Evolutionary conservation across 2,113 vertebrate species (phyloP).

Genomic region (Triplophysa dalaica): DNA sequence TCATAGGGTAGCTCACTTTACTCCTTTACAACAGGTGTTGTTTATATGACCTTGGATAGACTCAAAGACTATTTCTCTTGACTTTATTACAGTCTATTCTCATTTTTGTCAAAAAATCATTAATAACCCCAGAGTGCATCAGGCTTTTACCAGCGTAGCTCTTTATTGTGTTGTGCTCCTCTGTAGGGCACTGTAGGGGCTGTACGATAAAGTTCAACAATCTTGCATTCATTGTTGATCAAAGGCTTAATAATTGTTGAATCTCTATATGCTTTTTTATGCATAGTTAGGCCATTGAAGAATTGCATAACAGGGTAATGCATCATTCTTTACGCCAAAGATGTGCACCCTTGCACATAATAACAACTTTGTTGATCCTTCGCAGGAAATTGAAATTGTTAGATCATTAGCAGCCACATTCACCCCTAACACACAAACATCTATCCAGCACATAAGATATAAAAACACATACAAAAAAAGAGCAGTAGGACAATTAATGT

Average conservation of each 20-base stretch:
- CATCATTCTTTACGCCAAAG: not conserved
- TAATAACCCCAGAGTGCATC: conserved; percentile 8
- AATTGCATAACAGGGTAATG: not conserved
- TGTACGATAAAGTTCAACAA: not conserved
- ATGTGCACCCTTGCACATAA: not conserved
- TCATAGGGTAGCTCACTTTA: conserved; percentile 6
- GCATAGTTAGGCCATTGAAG: no score
- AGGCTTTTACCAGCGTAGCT: not conserved
- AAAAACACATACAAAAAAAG: no score
- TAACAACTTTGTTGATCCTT: no score
- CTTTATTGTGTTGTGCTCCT: not conserved
- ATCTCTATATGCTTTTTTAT: not conserved
- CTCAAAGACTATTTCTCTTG: not conserved
- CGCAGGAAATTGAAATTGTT: not conserved
- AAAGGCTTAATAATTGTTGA: not conserved
- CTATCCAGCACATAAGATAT: no score
- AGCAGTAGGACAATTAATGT: no score
- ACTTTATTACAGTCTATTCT: not conserved
- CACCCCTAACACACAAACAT: no score
- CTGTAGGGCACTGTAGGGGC: not conserved
- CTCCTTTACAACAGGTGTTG: conserved; percentile 17
- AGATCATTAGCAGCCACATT: not conserved
- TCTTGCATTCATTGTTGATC: not conserved
- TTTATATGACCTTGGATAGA: conserved; percentile 13
- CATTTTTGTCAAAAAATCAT: not conserved